Evolutionary conservation across 2,888 invertebrate species (phyloP).

Genomic region (Agonopterix subpropinquella): DNA sequence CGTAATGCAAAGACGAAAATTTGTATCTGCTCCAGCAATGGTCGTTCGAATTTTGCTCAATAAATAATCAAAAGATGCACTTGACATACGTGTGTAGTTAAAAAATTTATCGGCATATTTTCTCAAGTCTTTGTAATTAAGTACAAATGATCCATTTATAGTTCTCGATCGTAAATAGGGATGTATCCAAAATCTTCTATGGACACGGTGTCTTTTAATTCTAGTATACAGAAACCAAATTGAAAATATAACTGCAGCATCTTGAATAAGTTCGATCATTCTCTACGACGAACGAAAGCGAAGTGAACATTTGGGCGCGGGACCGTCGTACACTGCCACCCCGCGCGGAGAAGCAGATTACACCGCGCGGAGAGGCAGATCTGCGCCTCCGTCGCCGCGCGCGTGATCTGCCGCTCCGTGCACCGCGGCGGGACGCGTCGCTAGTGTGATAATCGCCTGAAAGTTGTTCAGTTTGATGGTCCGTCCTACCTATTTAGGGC

Average conservation of each 20-base stretch:
- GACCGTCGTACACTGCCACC: no score
- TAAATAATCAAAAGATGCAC: constrained; percentile 8
- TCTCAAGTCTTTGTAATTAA: constrained; percentile 4
- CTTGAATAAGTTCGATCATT: constrained; percentile 1
- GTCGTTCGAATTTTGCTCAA: constrained; percentile 7
- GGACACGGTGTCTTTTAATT: constrained; percentile 7
- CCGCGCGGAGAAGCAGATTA: no score
- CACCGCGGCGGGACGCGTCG: no score
- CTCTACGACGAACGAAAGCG: no score
- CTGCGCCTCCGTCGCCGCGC: no score
- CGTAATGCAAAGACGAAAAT: constrained; percentile 6
- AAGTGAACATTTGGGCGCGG: no score
- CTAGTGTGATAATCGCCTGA: not conserved
- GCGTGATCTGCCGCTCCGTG: no score
- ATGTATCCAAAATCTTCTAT: constrained; percentile 8
- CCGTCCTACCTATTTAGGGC: no score
- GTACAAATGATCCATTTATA: constrained; percentile 8
- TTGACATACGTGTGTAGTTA: constrained; percentile 8
- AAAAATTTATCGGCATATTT: constrained; percentile 7
- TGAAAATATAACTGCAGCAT: constrained; percentile 6
- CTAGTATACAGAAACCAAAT: constrained; percentile 6
- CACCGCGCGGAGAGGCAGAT: no score
- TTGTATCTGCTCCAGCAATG: constrained; percentile 7
- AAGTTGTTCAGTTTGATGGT: not conserved
- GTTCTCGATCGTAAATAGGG: constrained; percentile 7